Evolutionary conservation across 2,888 invertebrate genomes (phyloP), one percentile per base, ranked within the genome.

Genomic region (Muschampia plurimacula): DNA sequence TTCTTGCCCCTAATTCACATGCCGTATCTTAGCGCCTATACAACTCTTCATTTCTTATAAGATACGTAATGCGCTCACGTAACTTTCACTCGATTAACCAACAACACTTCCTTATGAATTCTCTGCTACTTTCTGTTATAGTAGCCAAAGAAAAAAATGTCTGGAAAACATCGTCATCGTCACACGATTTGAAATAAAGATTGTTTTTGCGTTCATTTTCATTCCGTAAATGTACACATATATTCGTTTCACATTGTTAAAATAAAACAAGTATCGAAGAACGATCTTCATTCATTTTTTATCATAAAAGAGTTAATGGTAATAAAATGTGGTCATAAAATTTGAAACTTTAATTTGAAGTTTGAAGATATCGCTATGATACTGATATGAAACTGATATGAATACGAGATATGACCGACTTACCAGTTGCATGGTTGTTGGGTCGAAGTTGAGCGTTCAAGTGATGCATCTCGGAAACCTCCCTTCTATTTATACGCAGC

Each of bases 31-130:
- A 84, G 83, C 84, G 82, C 85, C 82, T 89, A 85, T 86, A 82
- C 83, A 84, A 85, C 86, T 84, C 86, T 86, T 84, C 87, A 87
- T 89, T 90, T 86, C 88, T 89, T 86, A 83, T 82, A 83, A 83
- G 86, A 86, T 86, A 89, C 85, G 89, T 89, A 86, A 87, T 87
- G 87, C 82, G 87, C 82, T 89, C 90, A 87, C 89, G 88, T 88
- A 91, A 88, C 90, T 92, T 89, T 87, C 90, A 84, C 89, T 89
- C 91, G 89, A 92, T 92, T 92, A 91, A 90, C 86, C 89, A 87
- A 82, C 82, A 81, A 84, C 83, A 82, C 83, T 86, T 86, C 83
- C 83, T 86, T 87, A 84, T 85, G 87, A 90, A 88, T 89, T 87
- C 85, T 83, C 81, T 82, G 84, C 80, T 86, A 84, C 84, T 88